Base-by-base conservation (phyloP, 2,888 invertebrate genomes). In the Caenorhabditis auriculariae region DNA sequence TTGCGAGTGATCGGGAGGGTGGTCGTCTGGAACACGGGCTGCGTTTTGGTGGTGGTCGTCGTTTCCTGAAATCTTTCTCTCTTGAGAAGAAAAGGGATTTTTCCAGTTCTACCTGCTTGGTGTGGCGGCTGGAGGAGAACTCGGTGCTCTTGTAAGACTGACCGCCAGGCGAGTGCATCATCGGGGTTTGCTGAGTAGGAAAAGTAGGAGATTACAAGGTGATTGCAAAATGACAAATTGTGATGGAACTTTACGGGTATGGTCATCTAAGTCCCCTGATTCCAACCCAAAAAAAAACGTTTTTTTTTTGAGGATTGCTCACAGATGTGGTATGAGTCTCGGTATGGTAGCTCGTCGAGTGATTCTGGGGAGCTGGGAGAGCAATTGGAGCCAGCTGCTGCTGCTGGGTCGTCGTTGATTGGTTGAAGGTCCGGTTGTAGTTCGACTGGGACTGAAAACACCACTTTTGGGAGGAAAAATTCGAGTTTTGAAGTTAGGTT, bases 281-380 rank as follows among this genome's bases (percentile, higher is more conserved):
- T n/a, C n/a, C n/a, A n/a, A n/a, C n/a, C n/a, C n/a, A n/a, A n/a
- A n/a, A n/a, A n/a, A n/a, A n/a, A n/a, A n/a, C n/a, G n/a, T n/a
- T n/a, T n/a, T n/a, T n/a, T n/a, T n/a, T n/a, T n/a, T n/a, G n/a
- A n/a, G n/a, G n/a, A n/a, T n/a, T 9, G 9, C 15, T 44, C 46
- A 59, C 59, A 39, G 57, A 54, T 4, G 57, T 51, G 43, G 43
- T 45, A 29, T 63, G 63, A 6, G 58, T 58, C 46, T 64, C 63
- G n/a, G 63, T 64, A 28, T 64, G 63, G 21, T 63, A 63, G 52
- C 59, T 59, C 43, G 38, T 54, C 32, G 59, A 60, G 45, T 60
- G 48, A 45, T 59, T 64, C 9, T 55, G 54, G 26, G 62, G 62
- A 23, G 53, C 46, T 51, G 57, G 62, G 2, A 62, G 48, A 15